Base-by-base conservation (phyloP, 92 coral and sea anemone genomes). In the Epizoanthus fatuus region DNA sequence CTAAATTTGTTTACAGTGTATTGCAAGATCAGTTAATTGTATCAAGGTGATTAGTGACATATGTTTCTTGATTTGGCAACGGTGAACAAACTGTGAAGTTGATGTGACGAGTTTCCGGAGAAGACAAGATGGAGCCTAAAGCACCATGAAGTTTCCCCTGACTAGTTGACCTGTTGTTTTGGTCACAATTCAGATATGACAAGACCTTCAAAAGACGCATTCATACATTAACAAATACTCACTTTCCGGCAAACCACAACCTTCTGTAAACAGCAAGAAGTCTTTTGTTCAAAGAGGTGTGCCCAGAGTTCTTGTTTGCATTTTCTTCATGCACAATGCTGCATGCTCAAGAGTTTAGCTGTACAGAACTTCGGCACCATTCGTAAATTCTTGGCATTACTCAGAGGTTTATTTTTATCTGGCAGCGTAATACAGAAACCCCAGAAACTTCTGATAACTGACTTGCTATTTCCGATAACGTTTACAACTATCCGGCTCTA, bases 101-200 rank as follows among this genome's bases (percentile, higher is more conserved):
- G 19, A 54, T 70, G 45, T 70, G 75, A 70, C 75, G 57, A 70
- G 22, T n/a, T 70, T 70, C 75, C 75, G 75, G 75, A n/a, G 10
- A 45, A 45, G 75, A 69, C 75, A 42, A 20, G 57, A 45, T 6
- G 75, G 75, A 42, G 53, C n/a, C 75, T 20, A 11, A 45, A 42
- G 8, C 74, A 70, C 72, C 49, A 37, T 37, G 72, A 10, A 35
- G 20, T 17, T 66, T 14, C 72, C 72, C n/a, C n/a, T 0, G 29
- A 35, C 42, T 1, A 66, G 72, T 66, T 66, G 45, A 35, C 47
- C 72, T 66, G 15, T 14, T 35, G 19, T 66, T 66, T 10, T 42
- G 32, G 32, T 40, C 49, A 22, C 56, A 70, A 14, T 14, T 47
- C 57, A 12, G 17, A 49, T 69, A 37, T 38, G 52, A 15, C 52